A percentile compares a stretch with the other conserved stretches of the same genome.
Conservation (phyloP, 2,113 vertebrate species). For the Halichoeres trimaculatus region DNA sequence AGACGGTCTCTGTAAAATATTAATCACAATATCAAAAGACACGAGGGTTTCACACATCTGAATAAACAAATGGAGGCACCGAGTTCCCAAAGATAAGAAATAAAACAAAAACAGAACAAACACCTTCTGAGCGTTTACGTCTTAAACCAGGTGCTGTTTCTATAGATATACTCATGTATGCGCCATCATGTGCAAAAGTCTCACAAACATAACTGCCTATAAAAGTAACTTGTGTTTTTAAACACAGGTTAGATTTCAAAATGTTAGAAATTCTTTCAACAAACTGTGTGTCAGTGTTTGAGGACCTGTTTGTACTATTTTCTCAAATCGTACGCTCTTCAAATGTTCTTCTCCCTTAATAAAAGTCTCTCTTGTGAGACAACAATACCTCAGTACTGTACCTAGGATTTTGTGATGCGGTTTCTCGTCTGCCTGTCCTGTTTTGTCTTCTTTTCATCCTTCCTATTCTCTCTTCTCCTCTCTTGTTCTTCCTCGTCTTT, state of each 20-base stretch:
- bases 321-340: not conserved
- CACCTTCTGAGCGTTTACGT: not conserved
- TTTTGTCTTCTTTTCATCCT: not conserved
- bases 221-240: not conserved
- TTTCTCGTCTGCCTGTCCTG: constrained; percentile 1
- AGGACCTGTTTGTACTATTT: not conserved
- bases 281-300: not conserved
- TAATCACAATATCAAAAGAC: constrained; percentile 68
- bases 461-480: not conserved
- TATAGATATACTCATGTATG: not conserved
- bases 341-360: too few species aligned
- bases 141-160: not conserved
- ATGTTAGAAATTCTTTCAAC: too few species aligned
- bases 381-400: not conserved
- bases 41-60: constrained; percentile 53
- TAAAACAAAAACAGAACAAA: constrained; percentile 49
- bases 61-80: constrained; percentile 67
- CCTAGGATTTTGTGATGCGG: not conserved
- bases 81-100: constrained; percentile 40
- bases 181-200: not conserved
- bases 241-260: not conserved
- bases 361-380: not conserved
- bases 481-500: constrained; percentile 17
- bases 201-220: not conserved
- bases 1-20: constrained; percentile 71